Evolutionary conservation across 2,113 vertebrate genomes (phyloP).

Genomic region (Aplodontia rufa): DNA sequence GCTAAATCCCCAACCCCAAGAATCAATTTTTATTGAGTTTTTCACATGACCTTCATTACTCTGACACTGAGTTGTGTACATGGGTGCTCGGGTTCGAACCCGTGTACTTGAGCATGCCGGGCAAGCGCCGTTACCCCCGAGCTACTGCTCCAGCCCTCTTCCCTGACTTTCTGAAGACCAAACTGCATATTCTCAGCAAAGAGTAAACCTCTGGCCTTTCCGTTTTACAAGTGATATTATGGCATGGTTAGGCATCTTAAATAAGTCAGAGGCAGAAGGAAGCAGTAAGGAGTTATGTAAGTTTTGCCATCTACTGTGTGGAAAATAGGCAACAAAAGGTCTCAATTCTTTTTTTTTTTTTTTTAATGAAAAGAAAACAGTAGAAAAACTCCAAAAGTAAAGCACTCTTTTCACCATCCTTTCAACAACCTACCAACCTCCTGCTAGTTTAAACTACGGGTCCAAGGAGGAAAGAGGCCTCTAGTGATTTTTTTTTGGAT

Average conservation of each 20-base stretch:
- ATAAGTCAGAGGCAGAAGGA: constrained; percentile 39
- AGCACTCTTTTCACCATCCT: not conserved
- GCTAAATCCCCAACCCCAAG: no score
- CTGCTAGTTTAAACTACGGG: not conserved
- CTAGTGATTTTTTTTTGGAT: not conserved
- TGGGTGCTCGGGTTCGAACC: no score
- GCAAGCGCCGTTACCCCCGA: no score
- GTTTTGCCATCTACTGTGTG: constrained; percentile 1
- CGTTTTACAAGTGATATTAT: not conserved
- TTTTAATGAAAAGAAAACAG: constrained; percentile 46
- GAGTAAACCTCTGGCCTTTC: not conserved
- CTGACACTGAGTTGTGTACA: no score
- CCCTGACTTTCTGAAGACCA: not conserved
- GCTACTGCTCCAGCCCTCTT: no score
- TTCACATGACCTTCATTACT: no score
- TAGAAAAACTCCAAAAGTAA: constrained; percentile 34
- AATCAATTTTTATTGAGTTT: no score
- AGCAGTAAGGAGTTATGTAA: constrained; percentile 17
- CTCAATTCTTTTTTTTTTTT: not conserved
- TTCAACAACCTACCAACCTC: not conserved
- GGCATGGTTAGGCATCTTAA: not conserved
- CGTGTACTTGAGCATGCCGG: no score
- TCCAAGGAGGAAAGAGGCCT: not conserved
- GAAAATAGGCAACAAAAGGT: constrained; percentile 23
- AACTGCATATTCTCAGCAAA: not conserved